Evolutionary conservation across 2,797 vertebrate species (phyloP).

Genomic region (Typhlichthys subterraneus): DNA sequence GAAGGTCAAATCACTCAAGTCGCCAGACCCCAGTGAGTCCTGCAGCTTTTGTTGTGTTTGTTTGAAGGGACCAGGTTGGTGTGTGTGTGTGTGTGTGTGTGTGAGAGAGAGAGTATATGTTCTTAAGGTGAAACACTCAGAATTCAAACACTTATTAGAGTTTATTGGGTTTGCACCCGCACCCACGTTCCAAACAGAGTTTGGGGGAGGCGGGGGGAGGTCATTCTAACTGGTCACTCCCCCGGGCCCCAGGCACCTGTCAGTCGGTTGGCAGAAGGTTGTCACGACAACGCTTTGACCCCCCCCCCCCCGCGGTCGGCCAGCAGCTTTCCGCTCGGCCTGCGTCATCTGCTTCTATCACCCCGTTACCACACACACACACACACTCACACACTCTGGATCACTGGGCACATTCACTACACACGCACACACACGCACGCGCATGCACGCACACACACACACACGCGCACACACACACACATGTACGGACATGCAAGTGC

Average conservation of each 20-base stretch:
- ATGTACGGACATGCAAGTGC: slow-evolving; percentile 16
- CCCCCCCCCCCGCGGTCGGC: slow-evolving; percentile 18
- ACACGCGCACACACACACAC: no score
- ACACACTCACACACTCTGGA: slow-evolving; percentile 46
- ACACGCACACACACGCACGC: no score
- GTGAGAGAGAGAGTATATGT: not conserved
- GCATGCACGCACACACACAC: no score
- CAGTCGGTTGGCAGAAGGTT: slow-evolving; percentile 49
- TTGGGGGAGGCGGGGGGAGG: not conserved
- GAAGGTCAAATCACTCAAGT: slow-evolving; percentile 51
- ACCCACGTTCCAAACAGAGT: not conserved
- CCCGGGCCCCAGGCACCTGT: slow-evolving; percentile 47
- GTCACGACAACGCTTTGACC: slow-evolving; percentile 37
- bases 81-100: not conserved
- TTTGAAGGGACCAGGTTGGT: not conserved
- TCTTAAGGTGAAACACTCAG: slow-evolving; percentile 8
- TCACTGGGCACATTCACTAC: slow-evolving; percentile 73
- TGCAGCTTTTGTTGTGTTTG: not conserved
- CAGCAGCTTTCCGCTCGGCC: slow-evolving; percentile 40
- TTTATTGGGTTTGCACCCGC: slow-evolving; percentile 40
- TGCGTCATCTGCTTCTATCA: slow-evolving; percentile 61
- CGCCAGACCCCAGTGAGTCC: slow-evolving; percentile 7
- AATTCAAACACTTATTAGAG: slow-evolving; percentile 58
- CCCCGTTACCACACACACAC: slow-evolving; percentile 69
- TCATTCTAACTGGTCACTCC: slow-evolving; percentile 46